Base-by-base conservation (phyloP, 1,140 invertebrate genomes). In the Psix sp. region DNA sequence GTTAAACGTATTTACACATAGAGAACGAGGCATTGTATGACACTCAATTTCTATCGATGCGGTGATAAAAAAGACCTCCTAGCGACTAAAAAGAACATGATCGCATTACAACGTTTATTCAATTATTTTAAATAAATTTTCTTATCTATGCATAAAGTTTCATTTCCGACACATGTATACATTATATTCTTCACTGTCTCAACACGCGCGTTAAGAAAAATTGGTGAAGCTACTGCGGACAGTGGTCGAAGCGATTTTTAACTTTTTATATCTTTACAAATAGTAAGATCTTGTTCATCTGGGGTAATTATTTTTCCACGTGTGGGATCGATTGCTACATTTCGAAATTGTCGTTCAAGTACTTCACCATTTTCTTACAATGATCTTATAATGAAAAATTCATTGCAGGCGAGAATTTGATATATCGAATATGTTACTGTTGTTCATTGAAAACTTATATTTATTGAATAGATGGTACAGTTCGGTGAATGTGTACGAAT, bases 11-110 rank as follows among this genome's bases (percentile, higher is more conserved):
- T 40, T 71, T n/a, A n/a, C n/a, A n/a, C n/a, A 57, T 36, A 20
- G 51, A 63, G 59, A 33, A 43, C 52, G 52, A 65, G 52, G 59
- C 38, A 57, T 51, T 57, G 31, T 62, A 51, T 62, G 57, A 57
- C 51, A 72, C 57, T 63, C 68, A 51, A 65, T 72, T 72, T 71
- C 59, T 72, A 72, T 56, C 51, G 54, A 18, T 62, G 49, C 52
- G 59, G 67, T 63, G 67, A 71, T 71, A 71, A 1, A 71, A 26
- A 46, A 56, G 57, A 71, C 48, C 43, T 56, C 43, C 39, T 54
- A 17, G 26, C 21, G 13, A 35, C 1, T 11, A 26, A 48, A 26
- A 56, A 35, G 42, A 42, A 68, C 11, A 48, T 60, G 65, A 59
- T 68, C 46, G n/a, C n/a, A 52, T 68, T 59, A 59, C 52, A 60